Percentiles rank a stretch among this genome's conserved stretches.
phyloP scores from a whole-genome alignment of 1,140 invertebrate genomes.

The Drosophila repleta region DNA sequence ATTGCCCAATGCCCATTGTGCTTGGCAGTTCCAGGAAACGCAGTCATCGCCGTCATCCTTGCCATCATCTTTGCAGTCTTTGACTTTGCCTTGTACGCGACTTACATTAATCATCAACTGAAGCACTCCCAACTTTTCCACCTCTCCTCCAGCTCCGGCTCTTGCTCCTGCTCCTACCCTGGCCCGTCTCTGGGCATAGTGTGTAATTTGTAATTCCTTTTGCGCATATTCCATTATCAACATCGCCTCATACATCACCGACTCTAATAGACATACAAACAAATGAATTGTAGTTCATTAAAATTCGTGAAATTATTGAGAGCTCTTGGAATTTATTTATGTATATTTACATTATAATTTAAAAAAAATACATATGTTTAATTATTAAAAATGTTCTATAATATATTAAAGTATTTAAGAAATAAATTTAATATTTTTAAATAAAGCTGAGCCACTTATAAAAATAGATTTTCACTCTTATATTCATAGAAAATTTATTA shows the following conservation, averaged over 20 bases:
- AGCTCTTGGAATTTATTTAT: neutral
- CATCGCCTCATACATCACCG: slow-evolving; percentile 54
- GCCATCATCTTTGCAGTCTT: slow-evolving; percentile 49
- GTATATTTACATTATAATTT: neutral
- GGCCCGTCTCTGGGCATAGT: slow-evolving; percentile 11
- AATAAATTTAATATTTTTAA: no score
- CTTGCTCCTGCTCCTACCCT: no score
- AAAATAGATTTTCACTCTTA: no score
- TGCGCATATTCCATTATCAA: slow-evolving; percentile 61
- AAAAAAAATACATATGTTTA: no score
- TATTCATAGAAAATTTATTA: no score
- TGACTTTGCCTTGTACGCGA: slow-evolving; percentile 63
- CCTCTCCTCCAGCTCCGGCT: neutral
- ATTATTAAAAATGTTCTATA: no score
- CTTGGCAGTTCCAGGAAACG: slow-evolving; percentile 64
- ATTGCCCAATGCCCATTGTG: slow-evolving; percentile 63
- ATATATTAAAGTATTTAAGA: no score
- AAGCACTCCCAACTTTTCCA: slow-evolving; percentile 14
- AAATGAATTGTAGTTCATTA: neutral
- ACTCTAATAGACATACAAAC: neutral
- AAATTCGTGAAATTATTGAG: no score
- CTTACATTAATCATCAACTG: slow-evolving; percentile 77
- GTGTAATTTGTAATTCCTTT: slow-evolving; percentile 76
- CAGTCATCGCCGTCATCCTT: slow-evolving; percentile 60
- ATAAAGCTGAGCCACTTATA: no score